A percentile compares a stretch with the other conserved stretches of the same genome.
These are phyloP conservation scores for Heliconius erato DNA, from an alignment of 2,888 invertebrate species.

Conservation along the genomic window DNA sequence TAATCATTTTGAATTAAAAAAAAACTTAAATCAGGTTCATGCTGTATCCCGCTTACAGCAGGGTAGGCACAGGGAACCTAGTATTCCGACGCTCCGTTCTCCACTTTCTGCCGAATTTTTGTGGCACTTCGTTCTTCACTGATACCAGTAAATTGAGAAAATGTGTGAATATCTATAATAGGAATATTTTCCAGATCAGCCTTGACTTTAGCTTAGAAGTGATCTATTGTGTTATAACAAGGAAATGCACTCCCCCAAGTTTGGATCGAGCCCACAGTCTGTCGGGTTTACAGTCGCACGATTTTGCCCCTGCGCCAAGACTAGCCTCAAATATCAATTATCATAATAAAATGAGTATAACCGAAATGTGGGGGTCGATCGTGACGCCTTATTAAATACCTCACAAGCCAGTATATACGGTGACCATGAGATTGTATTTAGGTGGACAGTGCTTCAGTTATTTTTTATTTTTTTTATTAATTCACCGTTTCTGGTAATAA, in stretches of 20 bases:
- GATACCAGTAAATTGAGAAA: no score
- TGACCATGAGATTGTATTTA: constrained; percentile 5
- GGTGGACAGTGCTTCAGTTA: not conserved
- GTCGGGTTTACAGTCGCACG: no score
- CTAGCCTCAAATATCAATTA: not conserved
- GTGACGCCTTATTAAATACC: constrained; percentile 32
- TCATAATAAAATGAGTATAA: not conserved
- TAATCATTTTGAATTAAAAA: constrained; percentile 16
- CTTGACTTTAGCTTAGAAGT: no score
- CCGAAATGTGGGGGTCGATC: constrained; percentile 19
- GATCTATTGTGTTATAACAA: no score
- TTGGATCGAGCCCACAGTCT: no score
- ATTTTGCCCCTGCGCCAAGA: no score
- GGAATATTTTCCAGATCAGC: no score
- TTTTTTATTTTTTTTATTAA: not conserved
- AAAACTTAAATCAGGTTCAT: not conserved
- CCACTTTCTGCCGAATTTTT: no score
- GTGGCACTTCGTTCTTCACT: no score
- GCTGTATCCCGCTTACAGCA: not conserved
- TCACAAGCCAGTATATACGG: not conserved
- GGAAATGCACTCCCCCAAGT: no score
- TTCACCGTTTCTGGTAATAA: no score
- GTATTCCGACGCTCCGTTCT: not conserved
- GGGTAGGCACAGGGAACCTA: not conserved
- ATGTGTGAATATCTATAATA: no score